Evolutionary conservation across 1,140 invertebrate genomes (phyloP), one percentile per base, ranked within the genome.

Genomic region (Homalodisca vitripennis): DNA sequence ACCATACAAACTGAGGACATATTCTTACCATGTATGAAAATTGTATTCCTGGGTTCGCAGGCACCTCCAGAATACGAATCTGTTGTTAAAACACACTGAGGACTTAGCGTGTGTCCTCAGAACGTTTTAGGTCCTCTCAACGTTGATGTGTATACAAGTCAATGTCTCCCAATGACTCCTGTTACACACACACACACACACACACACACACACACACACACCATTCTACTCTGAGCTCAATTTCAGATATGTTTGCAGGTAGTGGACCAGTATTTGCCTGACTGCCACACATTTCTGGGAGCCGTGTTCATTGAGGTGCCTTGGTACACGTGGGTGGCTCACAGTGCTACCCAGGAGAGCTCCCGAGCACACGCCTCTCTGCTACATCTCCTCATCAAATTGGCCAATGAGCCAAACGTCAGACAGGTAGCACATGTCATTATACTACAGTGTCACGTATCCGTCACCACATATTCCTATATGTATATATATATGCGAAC

Each of bases 361-460:
- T 74, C 78, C 0, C 80, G 81, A 67, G 80, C 84, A 60, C 84
- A 87, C 60, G 75, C 83, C 27, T 84, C 83, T 72, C 78, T 90
- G 6, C 79, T 92, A 22, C 86, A 85, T 75, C 78, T 91, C 6
- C 79, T 90, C 46, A 84, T 91, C 0, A 89, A 90, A 75, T 77
- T 91, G 10, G 85, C 87, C 0, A 89, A 87, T 71, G 89, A 91
- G 75, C 88, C 88, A 0, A 88, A 87, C 77, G 84, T 90, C 20
- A 81, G 88, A 76, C 84, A 86, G 80, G 83, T 84, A 76, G 74
- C 17, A 41, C 34, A 10, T 41, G n/a, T n/a, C n/a, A n/a, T n/a
- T n/a, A n/a, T n/a, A n/a, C n/a, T n/a, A n/a, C n/a, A n/a, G n/a
- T n/a, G n/a, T n/a, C n/a, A n/a, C n/a, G n/a, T n/a, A n/a, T n/a